phyloP scores from a whole-genome alignment of 2,888 invertebrate genomes.

The Galerucella calmariensis region DNA sequence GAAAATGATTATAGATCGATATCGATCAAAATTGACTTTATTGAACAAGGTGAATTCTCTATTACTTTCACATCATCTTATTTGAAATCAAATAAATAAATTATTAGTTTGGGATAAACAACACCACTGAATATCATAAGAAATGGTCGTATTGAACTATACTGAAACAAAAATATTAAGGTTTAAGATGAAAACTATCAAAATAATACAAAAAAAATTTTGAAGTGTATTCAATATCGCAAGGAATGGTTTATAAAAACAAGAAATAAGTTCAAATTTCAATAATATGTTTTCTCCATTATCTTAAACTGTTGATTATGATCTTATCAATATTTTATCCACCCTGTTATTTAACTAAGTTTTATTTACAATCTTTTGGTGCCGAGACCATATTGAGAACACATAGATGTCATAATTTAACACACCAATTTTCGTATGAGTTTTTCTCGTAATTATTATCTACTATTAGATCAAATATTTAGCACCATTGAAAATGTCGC shows the following conservation, averaged over 20 bases:
- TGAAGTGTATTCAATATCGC: too few species aligned
- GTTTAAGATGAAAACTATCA: too few species aligned
- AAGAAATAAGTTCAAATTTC: neutral
- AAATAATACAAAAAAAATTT: too few species aligned
- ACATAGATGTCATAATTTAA: constrained; percentile 46
- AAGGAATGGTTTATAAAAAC: neutral
- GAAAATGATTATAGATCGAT: too few species aligned
- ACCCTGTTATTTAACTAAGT: constrained; percentile 25
- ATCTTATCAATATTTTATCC: constrained; percentile 35
- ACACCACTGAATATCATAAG: too few species aligned
- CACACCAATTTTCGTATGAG: constrained; percentile 44
- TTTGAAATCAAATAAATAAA: too few species aligned
- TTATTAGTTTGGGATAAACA: too few species aligned
- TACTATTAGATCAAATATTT: constrained; percentile 38
- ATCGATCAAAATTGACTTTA: too few species aligned
- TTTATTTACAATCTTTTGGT: constrained; percentile 47
- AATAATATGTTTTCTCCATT: neutral
- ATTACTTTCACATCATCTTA: too few species aligned
- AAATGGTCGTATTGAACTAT: too few species aligned
- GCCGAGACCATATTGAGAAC: constrained; percentile 43
- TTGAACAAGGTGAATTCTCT: too few species aligned
- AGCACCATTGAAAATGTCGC: constrained; percentile 52
- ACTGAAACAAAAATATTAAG: too few species aligned
- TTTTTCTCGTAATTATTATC: constrained; percentile 27
- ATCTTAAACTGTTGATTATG: neutral